phyloP scores from a whole-genome alignment of 1,140 invertebrate species.

The Brachionus manjavacas region DNA sequence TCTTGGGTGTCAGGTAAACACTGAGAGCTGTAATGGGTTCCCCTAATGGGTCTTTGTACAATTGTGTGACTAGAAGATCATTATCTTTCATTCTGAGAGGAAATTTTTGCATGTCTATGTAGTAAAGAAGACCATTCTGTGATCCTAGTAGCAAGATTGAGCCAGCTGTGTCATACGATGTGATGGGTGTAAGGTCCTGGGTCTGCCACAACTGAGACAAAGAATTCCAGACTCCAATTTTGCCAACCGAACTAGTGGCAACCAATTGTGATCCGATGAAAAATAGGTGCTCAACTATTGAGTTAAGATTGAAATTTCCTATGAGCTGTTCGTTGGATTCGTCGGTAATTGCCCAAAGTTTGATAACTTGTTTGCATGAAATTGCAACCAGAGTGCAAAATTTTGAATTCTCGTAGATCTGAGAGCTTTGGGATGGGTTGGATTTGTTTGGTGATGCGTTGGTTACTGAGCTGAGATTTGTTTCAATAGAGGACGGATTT shows the following conservation, averaged over 20 bases:
- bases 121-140: slow-evolving; percentile 92
- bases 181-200: slow-evolving; percentile 54
- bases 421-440: not conserved
- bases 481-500: not conserved
- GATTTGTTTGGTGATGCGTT: not conserved
- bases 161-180: slow-evolving; percentile 75
- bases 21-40: slow-evolving; percentile 97
- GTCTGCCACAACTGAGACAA: slow-evolving; percentile 87
- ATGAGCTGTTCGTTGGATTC: slow-evolving; percentile 50
- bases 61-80: slow-evolving; percentile 88
- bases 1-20: slow-evolving; percentile 94
- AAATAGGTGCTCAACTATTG: slow-evolving; percentile 86
- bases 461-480: not conserved
- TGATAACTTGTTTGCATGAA: slow-evolving; percentile 54
- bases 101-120: slow-evolving; percentile 99
- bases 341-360: slow-evolving; percentile 81
- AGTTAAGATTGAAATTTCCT: slow-evolving; percentile 81
- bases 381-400: slow-evolving; percentile 1
- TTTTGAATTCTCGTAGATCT: not conserved
- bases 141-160: slow-evolving; percentile 89
- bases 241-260: slow-evolving; percentile 83
- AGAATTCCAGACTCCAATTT: slow-evolving; percentile 96
- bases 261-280: slow-evolving; percentile 95
- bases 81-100: slow-evolving; percentile 97
- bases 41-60: slow-evolving; percentile 82